Conservation (phyloP, 1,140 invertebrate genomes). For the Tenebrio molitor region DNA sequence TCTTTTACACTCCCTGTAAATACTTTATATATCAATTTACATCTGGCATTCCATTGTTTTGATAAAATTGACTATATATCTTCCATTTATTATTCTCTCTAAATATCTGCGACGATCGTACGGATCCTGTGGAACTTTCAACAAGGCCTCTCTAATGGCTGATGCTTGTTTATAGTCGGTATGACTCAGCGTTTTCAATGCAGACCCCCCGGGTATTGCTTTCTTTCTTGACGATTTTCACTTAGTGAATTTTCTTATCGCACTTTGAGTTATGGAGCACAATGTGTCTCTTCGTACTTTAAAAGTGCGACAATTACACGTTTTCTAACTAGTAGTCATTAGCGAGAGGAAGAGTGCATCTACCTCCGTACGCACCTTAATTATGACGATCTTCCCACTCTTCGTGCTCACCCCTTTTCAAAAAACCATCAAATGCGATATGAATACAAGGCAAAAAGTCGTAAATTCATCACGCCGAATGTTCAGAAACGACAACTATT, state of each 20-base stretch:
- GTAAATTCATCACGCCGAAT: no score
- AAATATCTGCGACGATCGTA: slow-evolving; percentile 31
- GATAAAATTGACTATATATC: slow-evolving; percentile 7
- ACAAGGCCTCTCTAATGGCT: slow-evolving; percentile 42
- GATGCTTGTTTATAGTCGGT: slow-evolving; percentile 43
- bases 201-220: slow-evolving; percentile 28
- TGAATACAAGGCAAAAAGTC: no score
- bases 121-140: slow-evolving; percentile 30
- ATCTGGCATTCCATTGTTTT: slow-evolving; percentile 19
- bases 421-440: no score
- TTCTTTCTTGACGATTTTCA: slow-evolving; percentile 41
- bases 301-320: slow-evolving; percentile 10
- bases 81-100: slow-evolving; percentile 31
- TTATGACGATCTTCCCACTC: no score
- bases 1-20: slow-evolving; percentile 9
- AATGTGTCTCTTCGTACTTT: slow-evolving; percentile 17
- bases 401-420: no score
- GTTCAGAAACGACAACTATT: background rate
- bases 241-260: slow-evolving; percentile 42
- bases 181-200: slow-evolving; percentile 45
- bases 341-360: no score
- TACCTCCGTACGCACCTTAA: no score
- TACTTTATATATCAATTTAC: slow-evolving; percentile 16
- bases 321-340: slow-evolving; percentile 17
- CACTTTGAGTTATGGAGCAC: slow-evolving; percentile 26